Percentiles rank a stretch among this genome's conserved stretches.
These are phyloP conservation scores for Nothocercus nigrocapillus DNA, from an alignment of 2,113 vertebrate genomes.

Conservation along the genomic window DNA sequence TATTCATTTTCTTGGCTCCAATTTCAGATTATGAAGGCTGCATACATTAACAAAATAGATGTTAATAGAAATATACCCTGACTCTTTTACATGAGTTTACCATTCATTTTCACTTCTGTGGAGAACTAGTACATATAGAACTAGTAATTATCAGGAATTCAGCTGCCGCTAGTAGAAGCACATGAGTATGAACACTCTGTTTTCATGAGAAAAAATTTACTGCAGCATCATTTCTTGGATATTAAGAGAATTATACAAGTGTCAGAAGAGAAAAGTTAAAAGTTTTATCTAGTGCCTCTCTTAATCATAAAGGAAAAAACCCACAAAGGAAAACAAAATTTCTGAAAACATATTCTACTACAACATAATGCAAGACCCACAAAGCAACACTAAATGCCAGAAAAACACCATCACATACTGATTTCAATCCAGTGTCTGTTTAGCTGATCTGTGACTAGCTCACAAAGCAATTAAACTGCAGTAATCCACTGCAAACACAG, in stretches of 20 bases:
- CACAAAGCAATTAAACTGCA: slow-evolving; percentile 65
- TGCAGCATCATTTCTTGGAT: slow-evolving; percentile 3
- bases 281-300: not conserved
- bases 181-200: not conserved
- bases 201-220: not conserved
- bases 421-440: not conserved
- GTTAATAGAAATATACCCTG: not conserved
- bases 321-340: not conserved
- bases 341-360: not conserved
- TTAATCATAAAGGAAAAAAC: not conserved
- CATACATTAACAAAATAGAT: not conserved
- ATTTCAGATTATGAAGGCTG: not conserved
- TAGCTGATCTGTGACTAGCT: slow-evolving; percentile 48
- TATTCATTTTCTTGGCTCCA: not conserved
- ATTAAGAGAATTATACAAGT: not conserved
- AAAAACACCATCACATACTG: not conserved
- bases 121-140: not conserved
- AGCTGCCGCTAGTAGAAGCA: not conserved
- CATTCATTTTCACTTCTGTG: not conserved
- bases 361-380: not conserved
- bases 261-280: not conserved
- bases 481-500: slow-evolving; percentile 53
- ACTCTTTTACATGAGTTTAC: not conserved
- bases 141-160: not conserved
- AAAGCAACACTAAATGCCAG: not conserved